A percentile compares a stretch with the other conserved stretches of the same genome.
phyloP scores from a whole-genome alignment of 2,113 vertebrate species.

The Sapajus apella region DNA sequence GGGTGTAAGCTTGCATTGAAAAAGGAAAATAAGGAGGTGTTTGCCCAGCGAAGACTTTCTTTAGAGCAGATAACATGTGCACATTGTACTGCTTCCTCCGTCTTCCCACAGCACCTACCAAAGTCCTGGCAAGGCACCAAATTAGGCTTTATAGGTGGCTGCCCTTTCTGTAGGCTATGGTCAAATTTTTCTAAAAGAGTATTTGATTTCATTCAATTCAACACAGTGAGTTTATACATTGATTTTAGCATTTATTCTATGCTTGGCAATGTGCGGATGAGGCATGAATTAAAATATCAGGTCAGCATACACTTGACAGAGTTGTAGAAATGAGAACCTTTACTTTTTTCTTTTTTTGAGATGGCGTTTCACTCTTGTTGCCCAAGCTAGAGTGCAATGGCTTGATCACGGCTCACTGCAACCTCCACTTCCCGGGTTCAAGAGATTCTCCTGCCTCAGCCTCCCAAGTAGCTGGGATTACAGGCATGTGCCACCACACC shows the following conservation, averaged over 20 bases:
- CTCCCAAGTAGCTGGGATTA: no score
- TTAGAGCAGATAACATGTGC: background rate
- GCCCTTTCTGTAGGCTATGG: background rate
- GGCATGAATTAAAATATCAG: background rate
- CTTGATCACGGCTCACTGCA: no score
- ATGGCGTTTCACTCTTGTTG: no score
- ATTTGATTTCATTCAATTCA: background rate
- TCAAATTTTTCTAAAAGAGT: slow-evolving; percentile 14
- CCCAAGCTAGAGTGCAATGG: no score
- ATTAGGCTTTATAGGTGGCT: background rate
- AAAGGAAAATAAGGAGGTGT: slow-evolving; percentile 9
- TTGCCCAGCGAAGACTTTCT: slow-evolving; percentile 3
- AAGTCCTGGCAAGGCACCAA: background rate
- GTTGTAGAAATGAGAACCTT: background rate
- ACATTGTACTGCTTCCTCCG: background rate
- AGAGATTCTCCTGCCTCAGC: no score
- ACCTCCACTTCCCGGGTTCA: no score
- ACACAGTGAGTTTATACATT: background rate
- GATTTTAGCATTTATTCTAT: slow-evolving; percentile 10
- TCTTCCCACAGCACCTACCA: background rate
- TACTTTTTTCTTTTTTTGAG: background rate
- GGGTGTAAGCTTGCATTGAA: background rate
- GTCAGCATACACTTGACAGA: background rate
- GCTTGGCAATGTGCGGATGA: background rate
- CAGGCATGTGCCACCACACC: no score